phyloP scores from a whole-genome alignment of 2,113 vertebrate species.

The Burhinus oedicnemus region DNA sequence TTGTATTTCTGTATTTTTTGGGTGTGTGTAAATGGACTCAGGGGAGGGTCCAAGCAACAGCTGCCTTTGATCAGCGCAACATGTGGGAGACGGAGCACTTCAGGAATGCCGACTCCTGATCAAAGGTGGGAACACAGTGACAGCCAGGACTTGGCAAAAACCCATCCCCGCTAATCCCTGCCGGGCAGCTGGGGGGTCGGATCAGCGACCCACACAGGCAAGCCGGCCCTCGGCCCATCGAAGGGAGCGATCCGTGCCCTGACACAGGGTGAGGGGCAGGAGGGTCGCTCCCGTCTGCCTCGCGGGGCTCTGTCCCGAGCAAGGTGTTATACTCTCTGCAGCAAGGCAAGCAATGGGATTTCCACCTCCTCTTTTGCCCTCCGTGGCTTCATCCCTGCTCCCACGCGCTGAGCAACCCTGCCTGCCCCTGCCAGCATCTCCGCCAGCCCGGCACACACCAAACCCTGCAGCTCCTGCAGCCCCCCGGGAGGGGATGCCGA shows the following conservation, averaged over 20 bases:
- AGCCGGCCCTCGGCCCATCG: accelerated
- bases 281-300: accelerated
- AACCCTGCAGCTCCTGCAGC: neutral
- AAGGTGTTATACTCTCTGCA: accelerated
- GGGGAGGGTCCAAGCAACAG: slow-evolving; percentile 74
- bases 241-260: accelerated
- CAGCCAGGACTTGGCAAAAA: slow-evolving; percentile 66
- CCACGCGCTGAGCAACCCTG: accelerated
- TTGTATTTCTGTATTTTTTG: neutral
- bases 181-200: neutral
- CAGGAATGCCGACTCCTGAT: slow-evolving; percentile 78
- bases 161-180: slow-evolving; percentile 37
- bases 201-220: neutral
- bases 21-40: neutral
- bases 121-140: slow-evolving; percentile 79
- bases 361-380: neutral
- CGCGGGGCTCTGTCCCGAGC: accelerated
- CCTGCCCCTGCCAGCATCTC: neutral
- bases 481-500: neutral
- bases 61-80: slow-evolving; percentile 82
- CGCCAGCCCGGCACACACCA: accelerated
- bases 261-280: neutral
- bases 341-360: neutral
- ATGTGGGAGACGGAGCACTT: slow-evolving; percentile 75
- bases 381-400: neutral